A percentile compares a stretch with the other conserved stretches of the same genome.
phyloP scores from a whole-genome alignment of 2,113 vertebrate species.

The Vulpes ferrilata region DNA sequence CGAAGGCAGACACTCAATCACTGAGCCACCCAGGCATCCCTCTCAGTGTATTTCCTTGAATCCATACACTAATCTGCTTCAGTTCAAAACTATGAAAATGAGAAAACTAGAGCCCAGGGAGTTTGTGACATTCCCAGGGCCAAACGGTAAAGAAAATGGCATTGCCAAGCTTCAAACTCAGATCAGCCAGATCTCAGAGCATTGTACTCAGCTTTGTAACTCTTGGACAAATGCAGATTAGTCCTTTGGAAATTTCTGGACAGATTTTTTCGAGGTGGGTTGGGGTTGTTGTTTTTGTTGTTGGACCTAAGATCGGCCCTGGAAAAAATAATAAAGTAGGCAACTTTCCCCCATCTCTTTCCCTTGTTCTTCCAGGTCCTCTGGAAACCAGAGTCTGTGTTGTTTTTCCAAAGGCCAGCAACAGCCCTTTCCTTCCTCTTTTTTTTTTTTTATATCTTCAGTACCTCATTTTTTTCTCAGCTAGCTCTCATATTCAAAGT shows the following conservation, averaged over 20 bases:
- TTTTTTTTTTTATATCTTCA: background rate
- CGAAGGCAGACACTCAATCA: no score
- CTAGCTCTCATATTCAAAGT: background rate
- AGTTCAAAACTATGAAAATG: background rate
- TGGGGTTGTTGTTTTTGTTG: background rate
- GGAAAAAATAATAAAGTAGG: background rate
- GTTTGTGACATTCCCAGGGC: background rate
- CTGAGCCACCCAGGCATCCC: no score
- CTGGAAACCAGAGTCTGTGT: background rate
- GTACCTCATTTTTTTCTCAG: background rate
- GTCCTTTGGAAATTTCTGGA: background rate
- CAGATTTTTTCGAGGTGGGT: background rate
- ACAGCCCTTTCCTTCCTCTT: no score
- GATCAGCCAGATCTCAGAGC: background rate
- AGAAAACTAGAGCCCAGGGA: background rate
- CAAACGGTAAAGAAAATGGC: background rate
- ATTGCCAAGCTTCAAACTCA: background rate
- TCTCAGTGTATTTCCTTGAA: background rate
- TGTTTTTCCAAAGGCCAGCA: background rate
- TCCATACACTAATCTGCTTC: background rate
- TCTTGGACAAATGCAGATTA: background rate
- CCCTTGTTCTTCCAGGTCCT: background rate
- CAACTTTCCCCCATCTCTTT: background rate
- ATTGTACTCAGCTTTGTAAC: background rate
- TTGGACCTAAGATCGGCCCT: background rate